Percentiles rank a stretch among this genome's conserved stretches.
phyloP scores from a whole-genome alignment of 2,797 vertebrate species.

The Brotula barbata region DNA sequence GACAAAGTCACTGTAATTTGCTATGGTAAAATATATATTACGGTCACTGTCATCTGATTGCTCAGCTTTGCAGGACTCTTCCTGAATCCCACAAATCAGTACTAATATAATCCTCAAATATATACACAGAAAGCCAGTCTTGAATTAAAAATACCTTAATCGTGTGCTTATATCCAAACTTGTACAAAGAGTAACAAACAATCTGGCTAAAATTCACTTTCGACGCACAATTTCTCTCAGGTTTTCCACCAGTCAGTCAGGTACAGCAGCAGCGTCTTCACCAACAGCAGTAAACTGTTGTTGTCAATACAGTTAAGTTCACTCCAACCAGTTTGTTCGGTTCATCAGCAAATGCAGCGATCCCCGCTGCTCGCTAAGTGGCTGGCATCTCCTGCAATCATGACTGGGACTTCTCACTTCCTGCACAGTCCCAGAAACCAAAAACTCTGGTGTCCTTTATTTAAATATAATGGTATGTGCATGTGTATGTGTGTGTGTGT shows the following conservation, averaged over 20 bases:
- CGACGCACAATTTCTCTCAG: constrained; percentile 36
- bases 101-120: constrained; percentile 58
- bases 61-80: constrained; percentile 28
- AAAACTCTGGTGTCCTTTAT: constrained; percentile 23
- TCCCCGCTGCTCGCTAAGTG: constrained; percentile 13
- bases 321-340: constrained; percentile 51
- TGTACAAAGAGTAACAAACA: constrained; percentile 76
- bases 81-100: constrained; percentile 41
- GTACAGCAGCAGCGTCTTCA: constrained; percentile 60
- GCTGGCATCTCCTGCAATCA: constrained; percentile 1
- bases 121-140: constrained; percentile 61
- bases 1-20: constrained; percentile 28
- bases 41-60: constrained; percentile 8
- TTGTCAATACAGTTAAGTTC: constrained; percentile 69
- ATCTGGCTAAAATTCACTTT: constrained; percentile 60
- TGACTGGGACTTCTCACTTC: constrained; percentile 21
- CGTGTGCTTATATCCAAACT: constrained; percentile 70
- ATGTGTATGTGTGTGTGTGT: no score
- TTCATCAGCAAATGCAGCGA: constrained; percentile 65
- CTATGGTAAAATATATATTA: constrained; percentile 31
- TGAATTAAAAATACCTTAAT: constrained; percentile 66
- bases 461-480: no score
- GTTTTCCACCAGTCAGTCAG: constrained; percentile 31
- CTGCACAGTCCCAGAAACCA: constrained; percentile 3
- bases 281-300: constrained; percentile 40